A percentile compares a stretch with the other conserved stretches of the same genome.
phyloP scores from a whole-genome alignment of 92 coral and sea anemone genomes.

The Heliopora coerulea region DNA sequence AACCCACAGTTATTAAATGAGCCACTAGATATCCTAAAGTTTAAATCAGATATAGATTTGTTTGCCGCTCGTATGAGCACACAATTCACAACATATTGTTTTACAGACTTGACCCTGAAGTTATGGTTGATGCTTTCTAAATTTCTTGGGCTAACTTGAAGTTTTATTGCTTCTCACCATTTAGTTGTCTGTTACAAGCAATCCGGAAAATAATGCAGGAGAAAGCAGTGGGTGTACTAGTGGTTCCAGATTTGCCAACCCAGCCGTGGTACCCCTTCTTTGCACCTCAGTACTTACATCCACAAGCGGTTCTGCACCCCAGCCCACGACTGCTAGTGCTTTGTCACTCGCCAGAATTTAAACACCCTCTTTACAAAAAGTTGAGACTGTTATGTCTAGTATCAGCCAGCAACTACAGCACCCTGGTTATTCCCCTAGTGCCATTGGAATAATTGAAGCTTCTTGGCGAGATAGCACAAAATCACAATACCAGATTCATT shows the following conservation, averaged over 20 bases:
- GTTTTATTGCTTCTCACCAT: slow-evolving; percentile 57
- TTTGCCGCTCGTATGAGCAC: slow-evolving; percentile 51
- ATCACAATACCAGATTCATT: no score
- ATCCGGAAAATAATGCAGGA: no score
- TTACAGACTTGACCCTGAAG: slow-evolving; percentile 42
- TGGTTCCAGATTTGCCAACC: no score
- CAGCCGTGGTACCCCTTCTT: no score
- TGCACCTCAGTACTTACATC: no score
- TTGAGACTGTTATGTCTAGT: slow-evolving; percentile 41
- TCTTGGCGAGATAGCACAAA: slow-evolving; percentile 49
- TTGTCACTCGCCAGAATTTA: no score
- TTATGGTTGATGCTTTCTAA: slow-evolving; percentile 43
- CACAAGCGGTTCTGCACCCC: no score
- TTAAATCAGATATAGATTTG: slow-evolving; percentile 39
- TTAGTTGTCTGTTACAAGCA: no score
- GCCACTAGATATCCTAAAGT: neutral
- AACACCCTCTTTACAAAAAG: slow-evolving; percentile 51
- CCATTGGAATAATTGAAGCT: slow-evolving; percentile 26
- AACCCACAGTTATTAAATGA: slow-evolving; percentile 29
- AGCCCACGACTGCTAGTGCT: slow-evolving; percentile 34
- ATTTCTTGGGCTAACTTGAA: slow-evolving; percentile 45
- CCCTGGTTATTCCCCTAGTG: slow-evolving; percentile 20
- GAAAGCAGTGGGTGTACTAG: no score
- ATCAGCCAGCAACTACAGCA: slow-evolving; percentile 40
- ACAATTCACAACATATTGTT: slow-evolving; percentile 25